Conservation (phyloP, 2,113 vertebrate species). For the Oreotragus oreotragus region DNA sequence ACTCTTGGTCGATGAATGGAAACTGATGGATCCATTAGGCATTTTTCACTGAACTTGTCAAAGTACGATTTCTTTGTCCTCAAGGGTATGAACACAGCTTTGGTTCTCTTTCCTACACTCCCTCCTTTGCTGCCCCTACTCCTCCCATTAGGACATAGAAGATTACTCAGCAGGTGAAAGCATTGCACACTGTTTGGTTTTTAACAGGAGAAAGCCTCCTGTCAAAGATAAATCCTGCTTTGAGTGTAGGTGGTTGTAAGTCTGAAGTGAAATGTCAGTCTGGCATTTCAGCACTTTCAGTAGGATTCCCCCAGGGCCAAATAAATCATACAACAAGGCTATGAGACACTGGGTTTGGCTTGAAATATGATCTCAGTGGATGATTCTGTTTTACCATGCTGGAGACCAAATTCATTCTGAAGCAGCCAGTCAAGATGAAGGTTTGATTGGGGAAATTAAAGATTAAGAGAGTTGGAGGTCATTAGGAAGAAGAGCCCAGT, state of each 20-base stretch:
- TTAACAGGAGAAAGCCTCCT: conserved; percentile 27
- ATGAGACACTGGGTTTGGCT: conserved; percentile 3
- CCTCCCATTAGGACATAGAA: not conserved
- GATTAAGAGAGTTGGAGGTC: not conserved
- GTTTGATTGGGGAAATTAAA: not conserved
- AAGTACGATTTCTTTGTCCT: not conserved
- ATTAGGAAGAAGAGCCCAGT: not conserved
- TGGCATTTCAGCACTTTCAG: conserved; percentile 60
- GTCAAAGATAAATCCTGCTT: conserved; percentile 50
- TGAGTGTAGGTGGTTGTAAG: conserved; percentile 9
- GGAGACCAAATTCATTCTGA: not conserved
- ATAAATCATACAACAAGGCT: conserved; percentile 32
- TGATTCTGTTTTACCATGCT: conserved; percentile 14
- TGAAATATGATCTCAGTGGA: conserved; percentile 31
- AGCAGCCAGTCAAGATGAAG: not conserved
- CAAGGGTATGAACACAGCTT: not conserved
- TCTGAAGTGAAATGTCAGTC: conserved; percentile 58
- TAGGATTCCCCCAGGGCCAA: not conserved
- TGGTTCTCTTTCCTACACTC: not conserved
- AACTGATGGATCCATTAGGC: not conserved
- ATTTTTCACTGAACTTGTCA: not conserved
- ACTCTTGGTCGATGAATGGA: not conserved
- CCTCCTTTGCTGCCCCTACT: not conserved
- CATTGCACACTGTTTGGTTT: not conserved
- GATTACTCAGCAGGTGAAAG: not conserved